Base-by-base conservation (phyloP, 2,888 invertebrate species). In the Shargacucullia verbasci region DNA sequence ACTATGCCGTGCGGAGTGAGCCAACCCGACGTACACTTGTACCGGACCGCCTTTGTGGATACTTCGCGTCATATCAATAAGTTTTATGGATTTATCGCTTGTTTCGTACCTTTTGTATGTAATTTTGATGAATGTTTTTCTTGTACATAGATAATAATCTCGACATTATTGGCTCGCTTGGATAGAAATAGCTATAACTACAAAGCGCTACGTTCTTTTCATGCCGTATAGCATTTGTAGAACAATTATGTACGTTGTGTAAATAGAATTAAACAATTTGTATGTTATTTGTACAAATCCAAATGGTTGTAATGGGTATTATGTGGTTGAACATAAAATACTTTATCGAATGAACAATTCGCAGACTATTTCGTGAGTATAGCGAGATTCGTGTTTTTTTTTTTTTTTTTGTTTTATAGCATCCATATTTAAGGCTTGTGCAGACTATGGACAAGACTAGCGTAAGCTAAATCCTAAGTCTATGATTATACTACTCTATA, bases 1-100 rank as follows among this genome's bases (percentile, higher is more conserved):
- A 88, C 87, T 88, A 65, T 89, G 89, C 59, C 64, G 72, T 58
- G 78, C 74, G 76, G 70, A 41, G 66, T 27, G 59, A 57, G 61
- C 52, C 58, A 63, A 56, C 34, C 39, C 59, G 53, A 43, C 73
- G 76, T 59, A 62, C 55, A 45, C 41, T 40, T 15, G 59, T 59
- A 69, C 76, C 39, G 40, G 57, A 37, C 62, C 46, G 45, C 45
- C 43, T 34, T 55, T 45, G 41, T 54, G 20, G 40, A 57, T 62
- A 54, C 59, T 41, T 65, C 52, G 64, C 65, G 54, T 65, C 52
- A 72, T 72, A 69, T 72, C 76, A 72, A 72, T 73, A 72, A 66
- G 47, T 69, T 76, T 59, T 69, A 69, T 60, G 56, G 66, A 76
- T 69, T 69, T 69, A 71, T 54, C 67, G 44, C 57, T 58, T 62